These are phyloP conservation scores for Gallirallus australis DNA, from an alignment of 2,797 vertebrate genomes.

Conservation along the genomic window DNA sequence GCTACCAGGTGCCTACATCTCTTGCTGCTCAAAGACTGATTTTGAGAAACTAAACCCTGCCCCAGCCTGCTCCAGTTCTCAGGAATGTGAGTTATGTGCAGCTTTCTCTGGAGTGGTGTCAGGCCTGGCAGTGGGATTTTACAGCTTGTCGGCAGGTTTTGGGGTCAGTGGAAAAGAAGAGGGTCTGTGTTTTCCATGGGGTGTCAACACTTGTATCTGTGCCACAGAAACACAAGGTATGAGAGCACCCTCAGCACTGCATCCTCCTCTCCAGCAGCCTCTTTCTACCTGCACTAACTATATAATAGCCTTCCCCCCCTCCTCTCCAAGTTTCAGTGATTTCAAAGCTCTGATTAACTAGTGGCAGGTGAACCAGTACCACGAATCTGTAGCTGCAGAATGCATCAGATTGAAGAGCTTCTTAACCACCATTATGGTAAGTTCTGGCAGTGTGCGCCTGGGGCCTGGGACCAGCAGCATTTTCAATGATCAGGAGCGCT, in stretches of 20 bases:
- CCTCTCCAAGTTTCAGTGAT: background rate
- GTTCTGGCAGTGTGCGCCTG: background rate
- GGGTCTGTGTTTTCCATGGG: accelerated
- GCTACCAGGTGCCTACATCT: background rate
- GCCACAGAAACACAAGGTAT: background rate
- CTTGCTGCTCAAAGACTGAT: background rate
- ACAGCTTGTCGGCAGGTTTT: background rate
- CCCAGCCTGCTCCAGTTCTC: background rate
- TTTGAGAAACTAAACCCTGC: background rate
- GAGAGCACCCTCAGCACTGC: background rate
- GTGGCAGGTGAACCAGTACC: background rate
- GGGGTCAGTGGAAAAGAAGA: background rate
- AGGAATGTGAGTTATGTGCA: background rate
- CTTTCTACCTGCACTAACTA: background rate
- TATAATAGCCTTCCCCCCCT: too few species aligned
- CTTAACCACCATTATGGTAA: background rate
- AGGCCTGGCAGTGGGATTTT: background rate
- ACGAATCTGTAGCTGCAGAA: background rate
- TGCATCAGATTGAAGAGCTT: background rate
- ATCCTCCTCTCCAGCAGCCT: background rate
- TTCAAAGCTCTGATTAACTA: background rate
- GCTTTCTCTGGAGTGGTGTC: background rate
- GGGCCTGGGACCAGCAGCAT: background rate
- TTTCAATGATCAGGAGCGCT: background rate
- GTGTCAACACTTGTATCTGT: background rate